Conservation (phyloP, 2,888 invertebrate species). For the Tortricodes alternella region DNA sequence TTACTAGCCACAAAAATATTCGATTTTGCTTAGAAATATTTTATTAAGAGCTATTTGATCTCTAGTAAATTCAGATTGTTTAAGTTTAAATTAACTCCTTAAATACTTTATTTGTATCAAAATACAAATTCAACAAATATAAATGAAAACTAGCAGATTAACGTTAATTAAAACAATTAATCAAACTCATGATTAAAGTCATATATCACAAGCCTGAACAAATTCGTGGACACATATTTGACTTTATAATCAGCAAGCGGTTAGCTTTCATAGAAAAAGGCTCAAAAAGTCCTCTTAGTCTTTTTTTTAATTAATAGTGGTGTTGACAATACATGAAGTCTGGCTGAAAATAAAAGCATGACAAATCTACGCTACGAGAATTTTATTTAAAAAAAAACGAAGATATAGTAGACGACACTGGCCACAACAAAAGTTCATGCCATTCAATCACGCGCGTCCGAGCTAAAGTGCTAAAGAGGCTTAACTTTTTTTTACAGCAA, state of each 20-base stretch:
- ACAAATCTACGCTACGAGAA: neutral
- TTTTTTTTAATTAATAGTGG: neutral
- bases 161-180: too few relatives aligned
- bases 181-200: neutral
- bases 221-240: slow-evolving; percentile 5
- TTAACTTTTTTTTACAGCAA: slow-evolving; percentile 42
- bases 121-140: too few relatives aligned
- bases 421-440: slow-evolving; percentile 37
- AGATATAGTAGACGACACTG: slow-evolving; percentile 29
- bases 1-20: too few relatives aligned
- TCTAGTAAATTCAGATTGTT: too few relatives aligned
- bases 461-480: slow-evolving; percentile 59
- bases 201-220: slow-evolving; percentile 10
- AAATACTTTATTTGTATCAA: too few relatives aligned
- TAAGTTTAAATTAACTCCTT: too few relatives aligned
- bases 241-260: slow-evolving; percentile 10
- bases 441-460: slow-evolving; percentile 49
- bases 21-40: too few relatives aligned
- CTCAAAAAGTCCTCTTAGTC: too few relatives aligned
- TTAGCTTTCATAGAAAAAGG: neutral
- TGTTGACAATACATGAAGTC: too few relatives aligned
- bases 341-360: neutral
- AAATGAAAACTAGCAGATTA: too few relatives aligned
- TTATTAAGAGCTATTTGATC: too few relatives aligned
- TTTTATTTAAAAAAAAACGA: slow-evolving; percentile 3